Evolutionary conservation across 2,888 invertebrate genomes (phyloP), one percentile per base, ranked within the genome.

Genomic region (Pseudococcus jackbeardsleyi): DNA sequence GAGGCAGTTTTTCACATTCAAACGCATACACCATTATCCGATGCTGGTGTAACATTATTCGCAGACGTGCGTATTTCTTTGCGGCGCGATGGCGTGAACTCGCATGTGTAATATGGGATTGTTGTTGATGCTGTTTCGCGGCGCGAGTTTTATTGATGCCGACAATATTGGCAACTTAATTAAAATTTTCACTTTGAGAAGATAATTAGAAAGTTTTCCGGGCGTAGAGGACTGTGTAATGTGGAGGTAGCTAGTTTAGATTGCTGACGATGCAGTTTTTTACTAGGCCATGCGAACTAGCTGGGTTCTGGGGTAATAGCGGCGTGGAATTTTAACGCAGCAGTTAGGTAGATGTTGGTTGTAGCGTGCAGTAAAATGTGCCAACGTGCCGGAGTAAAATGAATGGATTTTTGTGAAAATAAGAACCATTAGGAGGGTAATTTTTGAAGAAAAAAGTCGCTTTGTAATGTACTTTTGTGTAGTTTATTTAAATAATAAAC

Each of bases 141-240:
- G 33, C 42, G 42, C 72, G 17, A 72, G 72, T 72, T 72, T 33
- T 72, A 72, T 33, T 22, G n/a, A 46, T 46, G 79, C 19, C 17
- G 79, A 46, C 79, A 46, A 7, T 82, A 82, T 46, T 82, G 79
- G 33, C 79, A 82, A 82, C 42, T 82, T 82, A 19, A 82, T 82
- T 82, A 82, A 82, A 46, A 82, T 46, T 22, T 42, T 82, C 46
- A 39, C 77, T 33, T 17, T 15, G 77, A 77, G 39, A 4, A n/a
- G 77, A 42, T 33, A 46, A 46, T 42, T 82, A 82, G 17, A 82
- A 46, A 82, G 19, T 82, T 82, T 33, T 46, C 39, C 79, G 79
- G 77, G 11, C 22, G 15, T 64, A 3, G 64, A 8, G 64, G 64
- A 17, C 17, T 50, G 15, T 59, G 1, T n/a, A 59, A n/a, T 19